Evolutionary conservation across 2,113 vertebrate species (phyloP), one percentile per base, ranked within the genome.

Genomic region (Eupsittula cactorum): DNA sequence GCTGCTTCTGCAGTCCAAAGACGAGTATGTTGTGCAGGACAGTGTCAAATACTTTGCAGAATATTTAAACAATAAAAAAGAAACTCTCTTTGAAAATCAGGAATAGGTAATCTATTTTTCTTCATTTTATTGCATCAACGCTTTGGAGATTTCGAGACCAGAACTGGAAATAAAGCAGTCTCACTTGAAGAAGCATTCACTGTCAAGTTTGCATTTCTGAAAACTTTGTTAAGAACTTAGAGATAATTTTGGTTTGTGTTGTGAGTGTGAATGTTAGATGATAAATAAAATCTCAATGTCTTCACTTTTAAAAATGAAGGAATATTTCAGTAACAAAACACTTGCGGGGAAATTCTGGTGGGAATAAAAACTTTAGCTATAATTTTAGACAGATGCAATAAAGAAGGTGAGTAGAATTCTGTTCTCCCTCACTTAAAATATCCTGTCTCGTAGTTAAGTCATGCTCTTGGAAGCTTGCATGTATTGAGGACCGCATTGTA

Each of bases 251-350:
- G 27, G 21, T 44, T 86, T 60, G n/a, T 68, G 44, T 88, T 88
- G 88, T 80, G 37, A 41, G 18, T 71, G 17, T 63, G 46, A 82
- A 47, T 42, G 15, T 46, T 70, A 47, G 79, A 52, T 53, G 33
- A 67, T 79, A 95, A 93, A 82, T 90, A 92, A 92, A 85, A 92
- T 52, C 8, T 82, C 27, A 49, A 10, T 57, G 50, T 88, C 69
- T 82, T 84, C 19, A 1, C 35, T 75, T 90, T 62, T 20, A 42
- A 90, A 76, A 81, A 73, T 62, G 17, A 62, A 88, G 4, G 16
- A 88, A 11, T 63, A 47, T 90, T 85, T 81, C 41, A 82, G 55
- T 70, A 85, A 82, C 39, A 65, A 78, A 88, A 42, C 5, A 70
- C 75, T 55, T 74, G 25, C 37, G 67, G 70, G 17, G 11, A n/a